Evolutionary conservation across 2,797 vertebrate genomes (phyloP).

Genomic region (Falco cherrug): DNA sequence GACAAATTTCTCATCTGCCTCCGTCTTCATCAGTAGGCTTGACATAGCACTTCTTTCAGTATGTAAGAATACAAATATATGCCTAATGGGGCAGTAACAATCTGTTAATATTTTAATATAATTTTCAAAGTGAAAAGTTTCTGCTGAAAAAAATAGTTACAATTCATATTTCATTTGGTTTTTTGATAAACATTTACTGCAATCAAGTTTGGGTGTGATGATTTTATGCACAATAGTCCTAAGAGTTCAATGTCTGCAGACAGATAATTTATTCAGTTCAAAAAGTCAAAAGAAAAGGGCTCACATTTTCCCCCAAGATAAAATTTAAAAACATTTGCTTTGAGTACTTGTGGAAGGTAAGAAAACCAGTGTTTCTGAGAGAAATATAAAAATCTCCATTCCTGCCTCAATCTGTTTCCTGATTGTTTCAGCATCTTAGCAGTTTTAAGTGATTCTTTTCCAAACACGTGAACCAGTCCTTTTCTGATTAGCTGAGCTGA

Average conservation of each 20-base stretch:
- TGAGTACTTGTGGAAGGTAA: neutral
- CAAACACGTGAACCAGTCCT: neutral
- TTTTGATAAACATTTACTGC: neutral
- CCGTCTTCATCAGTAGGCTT: neutral
- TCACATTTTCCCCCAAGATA: neutral
- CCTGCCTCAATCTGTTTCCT: neutral
- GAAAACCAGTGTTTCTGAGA: neutral
- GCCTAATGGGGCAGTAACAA: neutral
- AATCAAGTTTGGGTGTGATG: neutral
- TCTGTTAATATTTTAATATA: neutral
- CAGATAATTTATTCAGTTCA: neutral
- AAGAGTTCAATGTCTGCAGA: neutral
- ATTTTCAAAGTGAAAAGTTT: neutral
- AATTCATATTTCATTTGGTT: neutral
- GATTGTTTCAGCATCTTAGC: neutral
- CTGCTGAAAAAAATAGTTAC: neutral
- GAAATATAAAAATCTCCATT: neutral
- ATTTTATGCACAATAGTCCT: neutral
- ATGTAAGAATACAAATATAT: neutral
- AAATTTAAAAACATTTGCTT: neutral
- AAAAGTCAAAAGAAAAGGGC: neutral
- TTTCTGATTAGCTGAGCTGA: neutral
- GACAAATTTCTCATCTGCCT: conserved; percentile 23
- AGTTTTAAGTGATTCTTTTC: neutral
- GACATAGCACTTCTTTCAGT: neutral